Base-by-base conservation (phyloP, 2,113 vertebrate species). In the Prolemur simus region DNA sequence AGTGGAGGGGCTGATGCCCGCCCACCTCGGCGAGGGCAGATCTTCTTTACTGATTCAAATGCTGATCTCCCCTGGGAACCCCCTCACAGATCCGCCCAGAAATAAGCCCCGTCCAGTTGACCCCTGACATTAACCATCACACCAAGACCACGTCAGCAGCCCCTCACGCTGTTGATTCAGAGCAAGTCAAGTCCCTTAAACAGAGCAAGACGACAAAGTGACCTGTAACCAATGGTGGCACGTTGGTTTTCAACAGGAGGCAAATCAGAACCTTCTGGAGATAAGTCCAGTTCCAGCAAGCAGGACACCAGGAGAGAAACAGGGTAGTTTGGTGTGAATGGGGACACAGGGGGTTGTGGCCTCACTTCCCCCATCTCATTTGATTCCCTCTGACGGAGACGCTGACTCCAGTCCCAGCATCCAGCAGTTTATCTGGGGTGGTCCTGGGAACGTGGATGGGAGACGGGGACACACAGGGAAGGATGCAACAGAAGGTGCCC, bases 121-220 rank as follows among this genome's bases (percentile, higher is more conserved):
- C 42, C 18, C 87, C 45, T 13, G 15, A 64, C 15, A 6, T 27
- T 27, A 49, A 27, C 56, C 34, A 12, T 27, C 56, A 18, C 39
- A 5, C 52, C 7, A 8, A 39, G 73, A 18, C 10, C 0, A 1
- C 0, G 37, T 7, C 25, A 10, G 34, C 52, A 7, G 58, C 37
- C 18, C n/a, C 10, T 6, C 5, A 5, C 37, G 7, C 11, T 20
- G 34, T 20, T 45, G 58, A 32, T 80, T 39, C 25, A 17, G 47
- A 2, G 42, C 1, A 27, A 34, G 73, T 49, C 34, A n/a, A 18
- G 17, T 6, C 71, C 39, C 14, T 15, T 25, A 66, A 49, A 42
- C 56, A 42, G 3, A 76, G 37, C 18, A 42, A 39, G 6, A 63
- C 15, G 1, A 20, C 71, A 45, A 3, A 23, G 42, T 32, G 20